Conservation (phyloP, 2,797 vertebrate genomes). For the Pangasius larnaudii region DNA sequence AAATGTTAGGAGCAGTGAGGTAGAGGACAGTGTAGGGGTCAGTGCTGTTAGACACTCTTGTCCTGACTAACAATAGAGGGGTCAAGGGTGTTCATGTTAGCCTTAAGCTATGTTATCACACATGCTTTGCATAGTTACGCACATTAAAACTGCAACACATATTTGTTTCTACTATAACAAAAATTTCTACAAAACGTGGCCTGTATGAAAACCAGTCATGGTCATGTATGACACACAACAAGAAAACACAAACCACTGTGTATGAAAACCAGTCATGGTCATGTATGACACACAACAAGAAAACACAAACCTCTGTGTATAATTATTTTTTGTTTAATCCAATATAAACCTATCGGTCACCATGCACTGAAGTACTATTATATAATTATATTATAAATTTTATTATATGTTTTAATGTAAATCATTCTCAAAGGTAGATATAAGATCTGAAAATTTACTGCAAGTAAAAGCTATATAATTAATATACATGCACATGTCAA, state of each 20-base stretch:
- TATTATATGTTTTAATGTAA: not conserved
- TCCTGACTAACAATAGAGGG: constrained; percentile 36
- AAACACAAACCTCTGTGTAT: not conserved
- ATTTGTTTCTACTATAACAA: constrained; percentile 20
- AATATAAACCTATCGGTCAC: not conserved
- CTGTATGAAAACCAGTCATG: constrained; percentile 2
- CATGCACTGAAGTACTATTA: not conserved
- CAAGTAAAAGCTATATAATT: constrained; percentile 12
- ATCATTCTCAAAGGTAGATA: not conserved
- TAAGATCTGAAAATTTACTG: not conserved
- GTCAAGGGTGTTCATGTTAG: constrained; percentile 41
- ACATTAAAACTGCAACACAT: constrained; percentile 6
- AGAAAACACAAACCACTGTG: constrained; percentile 2
- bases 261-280: not conserved
- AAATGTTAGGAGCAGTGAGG: constrained; percentile 71
- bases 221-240: not conserved
- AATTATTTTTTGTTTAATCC: not conserved
- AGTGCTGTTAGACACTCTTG: constrained; percentile 35
- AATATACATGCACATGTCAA: not conserved
- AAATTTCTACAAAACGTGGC: no score
- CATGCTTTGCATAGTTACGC: constrained; percentile 45
- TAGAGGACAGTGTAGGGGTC: constrained; percentile 51
- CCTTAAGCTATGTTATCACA: constrained; percentile 32
- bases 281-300: not conserved
- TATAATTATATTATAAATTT: not conserved